A percentile compares a stretch with the other conserved stretches of the same genome.
Conservation (phyloP, 2,113 vertebrate genomes). For the Calyptommatus sinebrachiatus region DNA sequence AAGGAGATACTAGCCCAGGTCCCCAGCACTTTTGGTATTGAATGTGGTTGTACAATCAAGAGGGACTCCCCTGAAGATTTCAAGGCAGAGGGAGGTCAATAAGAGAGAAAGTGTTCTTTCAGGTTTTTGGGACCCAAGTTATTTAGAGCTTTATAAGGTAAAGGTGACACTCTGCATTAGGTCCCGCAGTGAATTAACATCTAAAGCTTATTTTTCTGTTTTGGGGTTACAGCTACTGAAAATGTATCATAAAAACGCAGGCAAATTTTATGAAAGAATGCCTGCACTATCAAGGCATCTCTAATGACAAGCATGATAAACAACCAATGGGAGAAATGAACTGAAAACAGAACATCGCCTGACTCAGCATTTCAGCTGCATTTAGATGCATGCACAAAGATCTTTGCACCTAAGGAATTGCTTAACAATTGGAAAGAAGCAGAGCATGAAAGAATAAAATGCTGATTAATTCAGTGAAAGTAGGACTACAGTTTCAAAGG, state of each 20-base stretch:
- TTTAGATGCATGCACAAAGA: background rate
- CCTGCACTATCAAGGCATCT: rapidly evolving
- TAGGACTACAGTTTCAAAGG: background rate
- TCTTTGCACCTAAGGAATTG: background rate
- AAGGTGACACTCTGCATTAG: too few species aligned
- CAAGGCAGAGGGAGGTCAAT: too few species aligned
- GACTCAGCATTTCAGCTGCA: background rate
- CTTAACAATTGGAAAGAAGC: background rate
- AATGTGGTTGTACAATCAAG: too few species aligned
- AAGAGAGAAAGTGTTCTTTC: too few species aligned
- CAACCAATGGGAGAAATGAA: background rate
- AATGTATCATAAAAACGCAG: background rate
- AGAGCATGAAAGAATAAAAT: background rate
- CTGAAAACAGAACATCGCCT: background rate
- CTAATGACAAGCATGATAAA: background rate
- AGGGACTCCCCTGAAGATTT: too few species aligned
- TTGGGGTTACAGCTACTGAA: background rate
- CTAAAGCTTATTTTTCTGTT: background rate
- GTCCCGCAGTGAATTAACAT: background rate
- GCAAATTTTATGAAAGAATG: background rate
- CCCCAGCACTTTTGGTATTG: too few species aligned
- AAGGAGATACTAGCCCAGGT: too few species aligned
- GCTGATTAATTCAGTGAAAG: background rate
- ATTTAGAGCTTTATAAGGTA: too few species aligned
- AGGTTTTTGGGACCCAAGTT: too few species aligned